These are phyloP conservation scores for Ophion ellenae DNA, from an alignment of 2,888 invertebrate genomes.

Conservation along the genomic window DNA sequence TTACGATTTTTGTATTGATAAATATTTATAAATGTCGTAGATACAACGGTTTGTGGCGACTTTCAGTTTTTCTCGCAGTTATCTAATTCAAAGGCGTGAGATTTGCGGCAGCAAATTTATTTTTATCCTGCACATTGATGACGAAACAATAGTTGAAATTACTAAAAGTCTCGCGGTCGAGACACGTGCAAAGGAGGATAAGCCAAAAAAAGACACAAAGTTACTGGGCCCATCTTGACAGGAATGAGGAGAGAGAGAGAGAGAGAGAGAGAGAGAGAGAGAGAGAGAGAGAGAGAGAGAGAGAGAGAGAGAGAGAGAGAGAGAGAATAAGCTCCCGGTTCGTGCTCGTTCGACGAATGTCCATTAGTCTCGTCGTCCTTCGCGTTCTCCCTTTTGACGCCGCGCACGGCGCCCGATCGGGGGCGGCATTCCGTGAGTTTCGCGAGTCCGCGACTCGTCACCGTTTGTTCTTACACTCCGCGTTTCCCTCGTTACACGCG, in stretches of 20 bases:
- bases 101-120: too few relatives aligned
- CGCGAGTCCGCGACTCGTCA: conserved; percentile 50
- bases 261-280: background rate
- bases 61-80: too few relatives aligned
- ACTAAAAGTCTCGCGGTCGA: too few relatives aligned
- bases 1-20: too few relatives aligned
- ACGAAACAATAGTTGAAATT: too few relatives aligned
- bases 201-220: background rate
- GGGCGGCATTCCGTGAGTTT: conserved; percentile 73
- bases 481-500: background rate
- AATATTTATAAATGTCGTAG: too few relatives aligned
- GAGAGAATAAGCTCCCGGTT: conserved; percentile 1
- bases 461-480: conserved; percentile 20
- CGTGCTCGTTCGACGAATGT: conserved; percentile 68
- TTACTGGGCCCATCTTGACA: background rate
- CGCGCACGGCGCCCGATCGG: conserved; percentile 72
- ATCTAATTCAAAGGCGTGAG: too few relatives aligned
- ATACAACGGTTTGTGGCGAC: too few relatives aligned
- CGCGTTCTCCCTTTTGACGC: conserved; percentile 62
- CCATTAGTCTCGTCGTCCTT: conserved; percentile 69
- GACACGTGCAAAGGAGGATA: too few relatives aligned
- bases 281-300: background rate
- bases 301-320: background rate
- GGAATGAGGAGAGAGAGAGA: background rate
- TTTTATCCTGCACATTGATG: too few relatives aligned